phyloP scores from a whole-genome alignment of 2,113 vertebrate species.

The Trematomus loennbergii region DNA sequence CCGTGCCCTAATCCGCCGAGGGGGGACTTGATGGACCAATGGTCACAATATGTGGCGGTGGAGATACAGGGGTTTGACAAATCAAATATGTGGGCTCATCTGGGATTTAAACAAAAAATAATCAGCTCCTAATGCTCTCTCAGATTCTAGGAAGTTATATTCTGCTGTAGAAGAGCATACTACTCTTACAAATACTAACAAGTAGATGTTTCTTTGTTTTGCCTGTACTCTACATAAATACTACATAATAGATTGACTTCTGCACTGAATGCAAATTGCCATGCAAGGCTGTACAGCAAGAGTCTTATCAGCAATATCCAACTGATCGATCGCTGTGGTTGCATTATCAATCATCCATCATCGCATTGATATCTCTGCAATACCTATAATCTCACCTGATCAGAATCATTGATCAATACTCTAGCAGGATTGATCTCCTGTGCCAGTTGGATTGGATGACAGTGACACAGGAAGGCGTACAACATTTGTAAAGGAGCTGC shows the following conservation, averaged over 20 bases:
- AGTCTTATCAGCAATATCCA: conserved; percentile 75
- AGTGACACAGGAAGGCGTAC: conserved; percentile 21
- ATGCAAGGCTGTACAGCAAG: conserved; percentile 26
- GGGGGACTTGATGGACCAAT: conserved; percentile 67
- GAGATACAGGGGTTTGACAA: conserved; percentile 47
- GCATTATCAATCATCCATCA: conserved; percentile 81
- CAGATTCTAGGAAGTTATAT: conserved; percentile 7
- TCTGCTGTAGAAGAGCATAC: neutral
- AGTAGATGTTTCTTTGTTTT: conserved; percentile 37
- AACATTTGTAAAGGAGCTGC: conserved; percentile 35
- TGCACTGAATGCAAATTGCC: conserved; percentile 65
- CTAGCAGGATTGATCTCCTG: conserved; percentile 61
- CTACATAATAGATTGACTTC: conserved; percentile 35
- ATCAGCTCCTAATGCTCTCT: conserved; percentile 13
- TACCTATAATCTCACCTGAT: conserved; percentile 77
- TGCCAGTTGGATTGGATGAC: conserved; percentile 43
- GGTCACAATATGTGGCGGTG: conserved; percentile 62
- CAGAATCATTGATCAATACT: conserved; percentile 76
- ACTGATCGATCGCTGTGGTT: conserved; percentile 67
- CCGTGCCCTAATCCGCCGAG: conserved; percentile 73
- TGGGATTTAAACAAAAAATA: conserved; percentile 23
- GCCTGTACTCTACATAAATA: conserved; percentile 31
- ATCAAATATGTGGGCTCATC: conserved; percentile 55
- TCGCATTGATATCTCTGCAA: conserved; percentile 79
- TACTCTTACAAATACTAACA: conserved; percentile 1